These are phyloP conservation scores for Poecilia gillii DNA, from an alignment of 2,797 vertebrate species.

Conservation along the genomic window DNA sequence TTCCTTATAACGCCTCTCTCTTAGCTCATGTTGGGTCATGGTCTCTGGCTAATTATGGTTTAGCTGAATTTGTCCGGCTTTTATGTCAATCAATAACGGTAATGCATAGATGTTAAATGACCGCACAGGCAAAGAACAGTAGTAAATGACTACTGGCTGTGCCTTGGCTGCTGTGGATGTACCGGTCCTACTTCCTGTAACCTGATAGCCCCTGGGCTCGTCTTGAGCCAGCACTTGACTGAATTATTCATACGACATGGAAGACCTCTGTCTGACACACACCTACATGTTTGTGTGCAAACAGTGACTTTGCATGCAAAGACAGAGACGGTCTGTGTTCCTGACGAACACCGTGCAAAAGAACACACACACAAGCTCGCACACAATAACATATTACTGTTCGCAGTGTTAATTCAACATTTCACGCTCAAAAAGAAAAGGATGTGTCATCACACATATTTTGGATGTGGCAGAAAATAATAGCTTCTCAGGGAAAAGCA, in stretches of 20 bases:
- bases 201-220: conserved; percentile 40
- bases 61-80: conserved; percentile 68
- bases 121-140: conserved; percentile 43
- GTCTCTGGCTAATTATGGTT: conserved; percentile 74
- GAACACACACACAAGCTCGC: conserved; percentile 14
- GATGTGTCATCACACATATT: conserved; percentile 14
- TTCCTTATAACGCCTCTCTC: conserved; percentile 44
- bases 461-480: conserved; percentile 21
- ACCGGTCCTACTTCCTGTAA: conserved; percentile 68
- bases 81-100: conserved; percentile 74
- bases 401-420: conserved; percentile 12
- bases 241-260: conserved; percentile 73
- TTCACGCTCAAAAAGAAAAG: conserved; percentile 9
- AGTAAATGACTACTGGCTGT: conserved; percentile 53
- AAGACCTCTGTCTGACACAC: conserved; percentile 58
- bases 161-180: conserved; percentile 26
- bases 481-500: neutral
- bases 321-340: conserved; percentile 29
- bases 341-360: conserved; percentile 8
- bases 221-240: conserved; percentile 44
- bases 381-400: conserved; percentile 6
- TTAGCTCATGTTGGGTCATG: conserved; percentile 51
- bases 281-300: conserved; percentile 71
- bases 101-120: conserved; percentile 68
- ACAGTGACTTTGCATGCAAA: conserved; percentile 56